A percentile compares a stretch with the other conserved stretches of the same genome.
phyloP scores from a whole-genome alignment of 2,113 vertebrate species.

The Rhinoderma darwinii region DNA sequence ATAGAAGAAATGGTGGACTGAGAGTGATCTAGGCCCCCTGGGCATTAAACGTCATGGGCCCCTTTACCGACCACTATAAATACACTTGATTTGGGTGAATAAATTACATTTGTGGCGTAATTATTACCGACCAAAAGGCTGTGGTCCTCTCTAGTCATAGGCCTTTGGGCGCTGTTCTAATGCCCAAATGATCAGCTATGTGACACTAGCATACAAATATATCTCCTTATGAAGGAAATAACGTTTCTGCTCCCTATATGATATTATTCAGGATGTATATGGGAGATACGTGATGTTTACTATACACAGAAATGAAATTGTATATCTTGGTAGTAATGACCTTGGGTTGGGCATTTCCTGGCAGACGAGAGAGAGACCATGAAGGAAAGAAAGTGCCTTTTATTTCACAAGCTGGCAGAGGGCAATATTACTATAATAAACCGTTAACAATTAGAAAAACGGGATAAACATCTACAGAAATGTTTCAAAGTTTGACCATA shows the following conservation, averaged over 20 bases:
- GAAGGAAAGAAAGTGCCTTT: conserved; percentile 31
- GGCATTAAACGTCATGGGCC: too few relatives aligned
- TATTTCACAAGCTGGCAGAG: conserved; percentile 30
- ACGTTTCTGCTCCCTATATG: neutral
- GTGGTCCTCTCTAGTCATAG: neutral
- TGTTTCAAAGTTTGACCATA: neutral
- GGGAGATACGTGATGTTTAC: conserved; percentile 8
- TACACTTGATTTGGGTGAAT: too few relatives aligned
- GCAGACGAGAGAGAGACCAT: conserved; percentile 13
- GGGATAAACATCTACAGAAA: conserved; percentile 18
- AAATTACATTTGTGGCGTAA: too few relatives aligned
- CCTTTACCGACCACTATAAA: too few relatives aligned
- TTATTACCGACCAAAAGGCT: too few relatives aligned
- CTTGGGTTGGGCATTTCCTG: conserved; percentile 47
- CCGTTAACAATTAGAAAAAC: conserved; percentile 26
- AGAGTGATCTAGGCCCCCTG: too few relatives aligned
- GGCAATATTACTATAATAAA: conserved; percentile 6
- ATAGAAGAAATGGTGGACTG: too few relatives aligned
- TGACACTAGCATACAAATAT: neutral
- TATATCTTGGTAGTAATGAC: conserved; percentile 4
- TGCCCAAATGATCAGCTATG: neutral
- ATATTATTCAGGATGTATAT: conserved; percentile 4
- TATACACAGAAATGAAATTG: neutral
- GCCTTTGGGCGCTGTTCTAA: neutral
- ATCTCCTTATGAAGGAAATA: neutral